phyloP scores from a whole-genome alignment of 2,888 invertebrate genomes.

The Sinotaia quadrata region DNA sequence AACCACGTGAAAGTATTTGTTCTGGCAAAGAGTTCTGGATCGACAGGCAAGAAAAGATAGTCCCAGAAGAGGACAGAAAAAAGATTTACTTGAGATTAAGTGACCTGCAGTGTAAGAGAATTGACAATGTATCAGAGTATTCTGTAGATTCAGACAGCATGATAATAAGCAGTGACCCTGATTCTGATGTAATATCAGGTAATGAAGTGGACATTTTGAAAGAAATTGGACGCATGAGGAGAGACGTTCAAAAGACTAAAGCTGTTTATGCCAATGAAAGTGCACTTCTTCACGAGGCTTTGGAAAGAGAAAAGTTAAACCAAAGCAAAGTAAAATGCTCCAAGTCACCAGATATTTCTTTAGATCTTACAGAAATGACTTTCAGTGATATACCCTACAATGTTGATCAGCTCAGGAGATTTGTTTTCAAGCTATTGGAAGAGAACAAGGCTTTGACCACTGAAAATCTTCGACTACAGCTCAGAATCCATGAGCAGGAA shows the following conservation, averaged over 20 bases:
- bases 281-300: slow-evolving; percentile 55
- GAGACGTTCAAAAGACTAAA: slow-evolving; percentile 57
- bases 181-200: slow-evolving; percentile 8
- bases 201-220: slow-evolving; percentile 48
- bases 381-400: slow-evolving; percentile 14
- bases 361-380: slow-evolving; percentile 25
- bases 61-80: not conserved
- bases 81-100: not conserved
- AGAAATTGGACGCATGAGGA: slow-evolving; percentile 54
- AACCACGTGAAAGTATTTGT: too few species aligned
- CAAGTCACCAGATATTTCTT: slow-evolving; percentile 17
- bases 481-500: slow-evolving; percentile 57
- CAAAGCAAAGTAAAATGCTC: slow-evolving; percentile 28
- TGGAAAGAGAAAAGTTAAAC: slow-evolving; percentile 49
- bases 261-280: slow-evolving; percentile 60
- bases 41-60: slow-evolving; percentile 9
- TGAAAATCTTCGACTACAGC: slow-evolving; percentile 29
- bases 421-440: slow-evolving; percentile 26
- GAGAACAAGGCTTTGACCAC: slow-evolving; percentile 57
- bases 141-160: slow-evolving; percentile 24
- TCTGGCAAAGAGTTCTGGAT: too few species aligned
- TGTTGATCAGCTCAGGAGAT: slow-evolving; percentile 21
- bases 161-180: slow-evolving; percentile 20
- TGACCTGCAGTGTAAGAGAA: not conserved
- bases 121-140: not conserved